Evolutionary conservation across 2,888 invertebrate species (phyloP).

Genomic region (Drosophila diplacantha): DNA sequence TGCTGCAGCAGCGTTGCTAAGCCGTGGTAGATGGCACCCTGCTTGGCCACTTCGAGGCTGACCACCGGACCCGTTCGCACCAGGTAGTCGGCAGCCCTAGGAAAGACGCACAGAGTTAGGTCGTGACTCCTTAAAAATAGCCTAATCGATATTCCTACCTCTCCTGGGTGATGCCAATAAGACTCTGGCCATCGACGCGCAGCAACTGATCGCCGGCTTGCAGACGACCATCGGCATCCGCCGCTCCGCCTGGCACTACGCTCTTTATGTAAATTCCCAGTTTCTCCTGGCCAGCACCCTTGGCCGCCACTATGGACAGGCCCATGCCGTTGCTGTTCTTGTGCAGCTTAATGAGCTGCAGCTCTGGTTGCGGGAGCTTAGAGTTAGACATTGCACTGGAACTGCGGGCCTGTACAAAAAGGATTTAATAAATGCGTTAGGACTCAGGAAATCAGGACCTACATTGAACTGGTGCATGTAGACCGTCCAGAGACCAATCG

Average conservation of each 20-base stretch:
- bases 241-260: conserved; percentile 95
- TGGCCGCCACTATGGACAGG: conserved; percentile 98
- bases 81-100: conserved; percentile 95
- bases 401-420: conserved; percentile 79
- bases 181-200: conserved; percentile 96
- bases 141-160: conserved; percentile 77
- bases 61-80: conserved; percentile 96
- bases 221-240: conserved; percentile 94
- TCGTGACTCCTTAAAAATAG: too few relatives aligned
- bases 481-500: conserved; percentile 96
- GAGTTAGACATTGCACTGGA: conserved; percentile 83
- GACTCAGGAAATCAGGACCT: not conserved
- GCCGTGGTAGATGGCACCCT: conserved; percentile 98
- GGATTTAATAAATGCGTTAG: not conserved
- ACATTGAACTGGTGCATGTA: conserved; percentile 87
- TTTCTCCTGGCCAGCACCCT: conserved; percentile 89
- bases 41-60: conserved; percentile 96
- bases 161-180: conserved; percentile 90
- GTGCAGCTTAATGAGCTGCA: conserved; percentile 91
- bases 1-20: conserved; percentile 94
- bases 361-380: conserved; percentile 83
- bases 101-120: conserved; percentile 1
- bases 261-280: conserved; percentile 99
- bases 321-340: conserved; percentile 99
- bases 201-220: conserved; percentile 98